Percentiles rank a stretch among this genome's conserved stretches.
These are phyloP conservation scores for Muschampia plurimacula DNA, from an alignment of 2,888 invertebrate genomes.

Conservation along the genomic window DNA sequence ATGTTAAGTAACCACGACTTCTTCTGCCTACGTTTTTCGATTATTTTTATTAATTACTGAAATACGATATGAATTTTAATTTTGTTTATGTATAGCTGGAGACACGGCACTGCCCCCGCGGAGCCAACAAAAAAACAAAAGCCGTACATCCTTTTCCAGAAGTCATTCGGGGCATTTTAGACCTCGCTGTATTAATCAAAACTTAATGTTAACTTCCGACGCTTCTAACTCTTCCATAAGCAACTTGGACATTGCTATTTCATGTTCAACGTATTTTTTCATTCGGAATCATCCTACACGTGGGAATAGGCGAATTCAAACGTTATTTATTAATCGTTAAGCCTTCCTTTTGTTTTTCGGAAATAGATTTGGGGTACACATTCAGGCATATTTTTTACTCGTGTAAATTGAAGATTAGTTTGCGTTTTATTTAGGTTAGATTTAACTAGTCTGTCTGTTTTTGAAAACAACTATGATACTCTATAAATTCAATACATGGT, in stretches of 20 bases:
- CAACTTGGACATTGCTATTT: constrained; percentile 5
- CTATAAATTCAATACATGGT: background rate
- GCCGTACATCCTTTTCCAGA: too few relatives aligned
- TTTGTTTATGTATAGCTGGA: too few relatives aligned
- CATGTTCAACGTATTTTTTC: background rate
- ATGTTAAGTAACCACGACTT: too few relatives aligned
- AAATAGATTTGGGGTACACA: background rate
- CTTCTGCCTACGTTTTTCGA: too few relatives aligned
- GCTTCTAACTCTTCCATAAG: background rate
- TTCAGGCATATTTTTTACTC: constrained; percentile 4
- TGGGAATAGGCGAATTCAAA: constrained; percentile 3
- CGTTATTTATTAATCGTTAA: constrained; percentile 9
- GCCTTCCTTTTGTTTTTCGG: background rate
- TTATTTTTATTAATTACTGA: too few relatives aligned
- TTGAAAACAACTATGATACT: background rate
- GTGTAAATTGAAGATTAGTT: constrained; percentile 1
- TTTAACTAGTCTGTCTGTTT: background rate
- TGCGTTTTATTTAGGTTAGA: background rate
- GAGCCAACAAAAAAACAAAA: too few relatives aligned
- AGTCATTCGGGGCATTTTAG: too few relatives aligned
- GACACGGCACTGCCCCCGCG: too few relatives aligned
- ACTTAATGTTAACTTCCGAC: too few relatives aligned
- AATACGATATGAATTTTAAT: too few relatives aligned
- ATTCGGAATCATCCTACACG: constrained; percentile 5
- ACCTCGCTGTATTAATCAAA: too few relatives aligned